Percentiles rank a stretch among this genome's conserved stretches.
These are phyloP conservation scores for Zaprionus africanus DNA, from an alignment of 1,140 invertebrate species.

Conservation along the genomic window DNA sequence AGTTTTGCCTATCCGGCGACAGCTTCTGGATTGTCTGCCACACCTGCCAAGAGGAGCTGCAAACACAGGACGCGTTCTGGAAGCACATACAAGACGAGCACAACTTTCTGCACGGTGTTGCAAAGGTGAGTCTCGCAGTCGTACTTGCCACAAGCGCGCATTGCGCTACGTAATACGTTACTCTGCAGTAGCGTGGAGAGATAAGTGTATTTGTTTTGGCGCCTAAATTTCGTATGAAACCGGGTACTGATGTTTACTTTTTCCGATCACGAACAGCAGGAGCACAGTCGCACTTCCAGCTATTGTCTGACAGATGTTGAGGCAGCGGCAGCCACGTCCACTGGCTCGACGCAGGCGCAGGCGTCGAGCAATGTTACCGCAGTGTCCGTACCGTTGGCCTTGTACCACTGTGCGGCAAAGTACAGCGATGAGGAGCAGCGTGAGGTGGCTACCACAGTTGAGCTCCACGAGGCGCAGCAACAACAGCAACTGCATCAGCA, in stretches of 20 bases:
- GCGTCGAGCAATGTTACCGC: slow-evolving; percentile 47
- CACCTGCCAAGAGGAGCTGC: slow-evolving; percentile 79
- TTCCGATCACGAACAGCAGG: slow-evolving; percentile 41
- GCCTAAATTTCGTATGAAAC: slow-evolving; percentile 31
- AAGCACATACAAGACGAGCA: slow-evolving; percentile 83
- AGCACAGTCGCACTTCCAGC: slow-evolving; percentile 67
- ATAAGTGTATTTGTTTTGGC: slow-evolving; percentile 39
- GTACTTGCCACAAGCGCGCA: background rate
- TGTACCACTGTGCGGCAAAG: slow-evolving; percentile 68
- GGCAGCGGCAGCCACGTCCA: slow-evolving; percentile 46
- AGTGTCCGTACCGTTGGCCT: slow-evolving; percentile 58
- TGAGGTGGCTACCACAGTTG: slow-evolving; percentile 45
- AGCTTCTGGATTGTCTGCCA: slow-evolving; percentile 82
- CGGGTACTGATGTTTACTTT: background rate
- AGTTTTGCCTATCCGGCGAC: slow-evolving; percentile 78
- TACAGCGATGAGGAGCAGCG: slow-evolving; percentile 69
- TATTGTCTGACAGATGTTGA: slow-evolving; percentile 74
- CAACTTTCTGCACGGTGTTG: slow-evolving; percentile 77
- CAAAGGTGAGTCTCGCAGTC: slow-evolving; percentile 53
- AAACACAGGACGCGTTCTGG: slow-evolving; percentile 82
- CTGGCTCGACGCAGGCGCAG: slow-evolving; percentile 26
- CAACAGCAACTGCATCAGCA: slow-evolving; percentile 45
- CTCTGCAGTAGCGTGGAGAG: no score
- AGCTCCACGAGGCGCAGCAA: slow-evolving; percentile 58
- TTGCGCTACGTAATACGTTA: no score